A percentile compares a stretch with the other conserved stretches of the same genome.
These are phyloP conservation scores for Trypoxylus dichotomus DNA, from an alignment of 1,140 invertebrate genomes.

Conservation along the genomic window DNA sequence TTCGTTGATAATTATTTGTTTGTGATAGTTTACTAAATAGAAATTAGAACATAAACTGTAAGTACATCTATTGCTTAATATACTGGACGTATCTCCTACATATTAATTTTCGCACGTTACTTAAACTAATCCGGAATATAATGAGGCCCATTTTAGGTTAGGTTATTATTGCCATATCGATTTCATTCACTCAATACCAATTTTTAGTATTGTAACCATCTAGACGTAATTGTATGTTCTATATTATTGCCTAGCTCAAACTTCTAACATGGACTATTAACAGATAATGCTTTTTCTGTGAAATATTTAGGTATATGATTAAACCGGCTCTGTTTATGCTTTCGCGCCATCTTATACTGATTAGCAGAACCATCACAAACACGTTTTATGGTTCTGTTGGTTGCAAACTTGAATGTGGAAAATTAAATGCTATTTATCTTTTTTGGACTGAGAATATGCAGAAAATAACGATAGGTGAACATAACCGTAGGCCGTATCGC, in stretches of 20 bases:
- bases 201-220: neutral
- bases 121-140: neutral
- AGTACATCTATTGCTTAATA: neutral
- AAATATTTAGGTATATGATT: neutral
- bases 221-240: neutral
- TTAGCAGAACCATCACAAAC: constrained; percentile 1
- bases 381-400: too few relatives aligned
- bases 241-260: neutral
- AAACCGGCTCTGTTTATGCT: constrained; percentile 15
- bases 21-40: neutral
- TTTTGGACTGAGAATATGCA: neutral
- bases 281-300: neutral
- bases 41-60: neutral
- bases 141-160: neutral
- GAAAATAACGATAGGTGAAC: constrained; percentile 27
- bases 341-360: constrained; percentile 32
- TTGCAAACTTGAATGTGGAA: constrained; percentile 38
- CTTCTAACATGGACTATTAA: neutral
- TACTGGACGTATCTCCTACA: neutral
- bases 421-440: constrained; percentile 25
- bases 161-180: neutral
- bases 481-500: constrained; percentile 42
- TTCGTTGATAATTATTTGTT: constrained; percentile 2
- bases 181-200: neutral
- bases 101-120: neutral